Conservation (phyloP, 92 coral and sea anemone genomes). For the Siderastrea siderea region DNA sequence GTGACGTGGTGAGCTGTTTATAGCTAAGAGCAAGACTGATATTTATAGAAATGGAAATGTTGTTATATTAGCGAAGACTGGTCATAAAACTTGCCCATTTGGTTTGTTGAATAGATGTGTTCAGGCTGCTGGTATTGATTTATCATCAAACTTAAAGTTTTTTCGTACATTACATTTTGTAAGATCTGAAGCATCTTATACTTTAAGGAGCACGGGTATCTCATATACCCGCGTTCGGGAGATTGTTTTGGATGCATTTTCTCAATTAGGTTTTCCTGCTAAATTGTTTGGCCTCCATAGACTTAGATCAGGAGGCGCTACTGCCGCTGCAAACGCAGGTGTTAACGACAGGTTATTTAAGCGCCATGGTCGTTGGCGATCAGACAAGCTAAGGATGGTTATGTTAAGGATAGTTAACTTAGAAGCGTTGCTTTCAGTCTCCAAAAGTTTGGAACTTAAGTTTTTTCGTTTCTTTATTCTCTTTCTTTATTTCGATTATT, state of each 20-base stretch:
- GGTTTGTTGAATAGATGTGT: constrained; percentile 34
- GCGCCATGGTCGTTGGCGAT: no score
- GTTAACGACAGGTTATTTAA: not conserved
- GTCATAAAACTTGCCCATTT: constrained; percentile 38
- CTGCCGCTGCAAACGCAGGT: constrained; percentile 69
- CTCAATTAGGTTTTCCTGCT: constrained; percentile 29
- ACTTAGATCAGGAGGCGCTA: constrained; percentile 67
- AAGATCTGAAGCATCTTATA: constrained; percentile 29
- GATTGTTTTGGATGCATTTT: constrained; percentile 51
- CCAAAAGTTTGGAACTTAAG: no score
- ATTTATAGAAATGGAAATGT: no score
- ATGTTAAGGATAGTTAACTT: no score
- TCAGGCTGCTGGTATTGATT: constrained; percentile 18
- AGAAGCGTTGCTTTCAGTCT: no score
- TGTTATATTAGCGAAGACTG: no score
- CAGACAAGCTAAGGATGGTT: no score
- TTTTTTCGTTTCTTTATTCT: no score
- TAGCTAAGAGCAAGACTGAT: no score
- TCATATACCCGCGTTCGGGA: constrained; percentile 60
- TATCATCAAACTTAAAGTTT: constrained; percentile 24
- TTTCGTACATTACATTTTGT: constrained; percentile 40
- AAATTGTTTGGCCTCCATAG: constrained; percentile 66
- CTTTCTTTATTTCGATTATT: no score
- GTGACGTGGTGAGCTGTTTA: constrained; percentile 13
- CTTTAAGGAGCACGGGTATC: constrained; percentile 42